These are phyloP conservation scores for Hypocryptadius cinnamomeus DNA, from an alignment of 2,113 vertebrate genomes.

Conservation along the genomic window DNA sequence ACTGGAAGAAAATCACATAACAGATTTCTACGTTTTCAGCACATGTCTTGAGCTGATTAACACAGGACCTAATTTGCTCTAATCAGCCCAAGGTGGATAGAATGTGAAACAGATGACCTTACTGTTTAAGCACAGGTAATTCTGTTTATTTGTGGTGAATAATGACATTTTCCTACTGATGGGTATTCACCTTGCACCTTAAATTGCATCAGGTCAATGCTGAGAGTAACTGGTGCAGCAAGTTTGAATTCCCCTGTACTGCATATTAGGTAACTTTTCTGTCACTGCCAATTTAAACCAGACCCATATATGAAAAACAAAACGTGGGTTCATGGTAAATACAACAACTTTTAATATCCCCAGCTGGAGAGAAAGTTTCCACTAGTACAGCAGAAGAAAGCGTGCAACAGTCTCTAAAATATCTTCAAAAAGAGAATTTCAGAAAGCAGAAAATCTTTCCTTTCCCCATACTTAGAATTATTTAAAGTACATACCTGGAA, in stretches of 20 bases:
- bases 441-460: not conserved
- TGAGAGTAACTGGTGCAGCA: not conserved
- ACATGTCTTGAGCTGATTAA: conserved; percentile 44
- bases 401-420: not conserved
- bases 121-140: conserved; percentile 21
- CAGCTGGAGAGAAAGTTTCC: not conserved
- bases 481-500: not conserved
- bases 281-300: conserved; percentile 36
- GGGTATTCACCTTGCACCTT: conserved; percentile 15
- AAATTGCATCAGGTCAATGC: conserved; percentile 35
- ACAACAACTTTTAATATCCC: conserved; percentile 4
- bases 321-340: not conserved
- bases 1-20: conserved; percentile 27
- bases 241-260: not conserved
- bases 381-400: not conserved
- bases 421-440: not conserved
- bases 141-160: conserved; percentile 50
- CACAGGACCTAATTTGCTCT: conserved; percentile 44
- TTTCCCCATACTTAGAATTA: not conserved
- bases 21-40: not conserved
- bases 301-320: conserved; percentile 17
- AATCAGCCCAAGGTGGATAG: conserved; percentile 41
- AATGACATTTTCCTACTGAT: conserved; percentile 27
- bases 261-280: conserved; percentile 23
- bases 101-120: conserved; percentile 57